A percentile compares a stretch with the other conserved stretches of the same genome.
These are phyloP conservation scores for Spheniscus humboldti DNA, from an alignment of 2,797 vertebrate species.

Conservation along the genomic window DNA sequence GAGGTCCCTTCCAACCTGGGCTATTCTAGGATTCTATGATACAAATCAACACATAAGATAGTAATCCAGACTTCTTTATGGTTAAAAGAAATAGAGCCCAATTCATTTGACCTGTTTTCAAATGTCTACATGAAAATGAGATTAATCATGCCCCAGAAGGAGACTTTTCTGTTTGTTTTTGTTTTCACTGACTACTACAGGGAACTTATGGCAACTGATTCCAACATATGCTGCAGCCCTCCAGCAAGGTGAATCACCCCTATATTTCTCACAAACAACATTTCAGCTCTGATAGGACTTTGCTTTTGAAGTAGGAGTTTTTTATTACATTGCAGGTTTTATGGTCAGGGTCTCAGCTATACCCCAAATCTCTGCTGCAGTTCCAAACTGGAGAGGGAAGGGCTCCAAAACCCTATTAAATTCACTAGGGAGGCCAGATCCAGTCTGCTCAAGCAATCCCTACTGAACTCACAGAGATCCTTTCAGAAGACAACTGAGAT, in stretches of 20 bases:
- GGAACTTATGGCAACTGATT: background rate
- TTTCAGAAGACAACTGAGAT: background rate
- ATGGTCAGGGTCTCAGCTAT: background rate
- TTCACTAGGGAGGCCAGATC: background rate
- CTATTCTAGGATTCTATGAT: background rate
- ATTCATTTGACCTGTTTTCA: background rate
- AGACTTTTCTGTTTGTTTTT: background rate
- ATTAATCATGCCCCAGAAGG: background rate
- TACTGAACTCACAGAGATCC: background rate
- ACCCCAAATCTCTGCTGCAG: background rate
- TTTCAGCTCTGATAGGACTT: background rate
- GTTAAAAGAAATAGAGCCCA: background rate
- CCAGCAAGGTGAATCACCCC: background rate
- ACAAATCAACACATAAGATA: background rate
- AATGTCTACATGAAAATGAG: background rate
- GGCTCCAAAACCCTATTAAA: background rate
- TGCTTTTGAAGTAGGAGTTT: background rate
- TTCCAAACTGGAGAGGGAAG: background rate
- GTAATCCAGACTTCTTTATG: background rate
- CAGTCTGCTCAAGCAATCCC: background rate
- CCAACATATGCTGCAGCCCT: background rate
- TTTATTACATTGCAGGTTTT: background rate
- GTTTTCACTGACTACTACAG: background rate
- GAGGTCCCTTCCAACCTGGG: background rate
- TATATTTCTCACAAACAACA: background rate